Conservation (phyloP, 2,797 vertebrate genomes). For the Artibeus jamaicensis region DNA sequence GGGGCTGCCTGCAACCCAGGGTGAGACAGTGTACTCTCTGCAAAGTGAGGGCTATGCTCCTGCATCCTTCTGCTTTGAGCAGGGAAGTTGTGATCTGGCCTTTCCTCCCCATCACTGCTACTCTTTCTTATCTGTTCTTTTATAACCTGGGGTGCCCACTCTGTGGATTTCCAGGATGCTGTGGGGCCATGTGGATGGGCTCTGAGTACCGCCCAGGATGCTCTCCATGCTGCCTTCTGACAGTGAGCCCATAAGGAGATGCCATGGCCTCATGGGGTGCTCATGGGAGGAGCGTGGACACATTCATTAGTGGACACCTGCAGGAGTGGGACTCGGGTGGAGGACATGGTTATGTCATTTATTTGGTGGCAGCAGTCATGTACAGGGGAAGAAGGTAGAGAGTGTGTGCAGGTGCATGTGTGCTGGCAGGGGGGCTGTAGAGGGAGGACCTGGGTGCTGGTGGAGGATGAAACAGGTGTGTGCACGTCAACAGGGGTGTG, state of each 20-base stretch:
- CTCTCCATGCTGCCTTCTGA: background rate
- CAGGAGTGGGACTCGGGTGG: background rate
- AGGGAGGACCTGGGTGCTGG: background rate
- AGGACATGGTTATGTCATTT: background rate
- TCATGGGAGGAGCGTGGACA: background rate
- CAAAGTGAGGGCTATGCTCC: too few species aligned
- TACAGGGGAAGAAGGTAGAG: background rate
- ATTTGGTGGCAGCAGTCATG: background rate
- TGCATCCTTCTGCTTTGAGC: rapidly evolving
- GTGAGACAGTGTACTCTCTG: background rate
- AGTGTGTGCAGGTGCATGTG: background rate
- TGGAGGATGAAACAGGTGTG: background rate
- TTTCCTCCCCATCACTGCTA: background rate
- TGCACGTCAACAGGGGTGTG: background rate
- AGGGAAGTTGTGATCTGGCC: background rate
- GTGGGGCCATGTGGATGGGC: rapidly evolving
- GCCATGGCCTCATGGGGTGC: background rate
- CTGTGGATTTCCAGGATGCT: background rate
- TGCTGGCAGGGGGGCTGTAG: background rate
- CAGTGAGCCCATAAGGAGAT: background rate
- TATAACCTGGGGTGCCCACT: background rate
- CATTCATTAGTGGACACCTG: rapidly evolving
- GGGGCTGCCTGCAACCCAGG: background rate
- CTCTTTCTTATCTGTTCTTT: background rate
- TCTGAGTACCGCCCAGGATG: background rate